phyloP scores from a whole-genome alignment of 1,140 invertebrate genomes.

The Drosophila pectinifera region DNA sequence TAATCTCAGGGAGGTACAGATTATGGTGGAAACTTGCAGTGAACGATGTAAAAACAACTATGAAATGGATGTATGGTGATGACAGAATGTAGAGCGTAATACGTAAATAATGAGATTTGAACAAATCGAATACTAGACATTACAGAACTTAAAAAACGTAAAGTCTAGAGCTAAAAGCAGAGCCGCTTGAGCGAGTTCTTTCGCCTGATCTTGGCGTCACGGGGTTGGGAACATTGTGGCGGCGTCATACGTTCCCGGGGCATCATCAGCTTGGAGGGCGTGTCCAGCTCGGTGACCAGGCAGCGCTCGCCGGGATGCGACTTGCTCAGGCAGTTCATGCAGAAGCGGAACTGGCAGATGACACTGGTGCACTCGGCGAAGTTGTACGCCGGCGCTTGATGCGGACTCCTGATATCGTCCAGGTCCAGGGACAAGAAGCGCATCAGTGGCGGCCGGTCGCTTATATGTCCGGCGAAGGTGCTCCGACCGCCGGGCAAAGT shows the following conservation, averaged over 20 bases:
- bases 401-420: constrained; percentile 16
- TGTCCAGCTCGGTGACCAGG: constrained; percentile 68
- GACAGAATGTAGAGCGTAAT: constrained; percentile 44
- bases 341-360: constrained; percentile 62
- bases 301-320: constrained; percentile 70
- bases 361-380: constrained; percentile 65
- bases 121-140: constrained; percentile 55
- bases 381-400: constrained; percentile 18
- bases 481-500: constrained; percentile 47
- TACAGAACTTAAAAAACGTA: constrained; percentile 31
- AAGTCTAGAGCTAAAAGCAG: constrained; percentile 57
- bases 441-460: constrained; percentile 10
- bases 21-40: constrained; percentile 14
- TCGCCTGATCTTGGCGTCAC: constrained; percentile 59
- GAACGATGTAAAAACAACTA: constrained; percentile 38
- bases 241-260: constrained; percentile 60
- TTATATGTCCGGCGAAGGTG: not conserved
- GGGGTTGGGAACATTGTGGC: constrained; percentile 52
- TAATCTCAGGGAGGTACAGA: constrained; percentile 76
- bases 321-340: constrained; percentile 52
- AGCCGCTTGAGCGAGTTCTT: constrained; percentile 72
- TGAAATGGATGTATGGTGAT: constrained; percentile 21
- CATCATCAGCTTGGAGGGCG: constrained; percentile 70
- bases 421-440: constrained; percentile 65
- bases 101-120: constrained; percentile 49